phyloP scores from a whole-genome alignment of 2,888 invertebrate species.

The Bimastos eiseni region DNA sequence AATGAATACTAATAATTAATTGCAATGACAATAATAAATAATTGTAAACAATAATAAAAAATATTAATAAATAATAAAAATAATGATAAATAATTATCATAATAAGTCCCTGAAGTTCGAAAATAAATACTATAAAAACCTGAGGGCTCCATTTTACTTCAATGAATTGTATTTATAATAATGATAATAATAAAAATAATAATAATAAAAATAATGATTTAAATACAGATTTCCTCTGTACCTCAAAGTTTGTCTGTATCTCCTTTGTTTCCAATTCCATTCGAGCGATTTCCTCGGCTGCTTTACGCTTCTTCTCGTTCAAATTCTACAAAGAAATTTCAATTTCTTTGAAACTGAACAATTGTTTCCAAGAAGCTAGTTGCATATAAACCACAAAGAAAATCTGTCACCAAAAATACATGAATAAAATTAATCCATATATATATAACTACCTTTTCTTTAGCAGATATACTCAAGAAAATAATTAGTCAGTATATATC shows the following conservation, averaged over 20 bases:
- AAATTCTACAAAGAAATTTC: slow-evolving; percentile 49
- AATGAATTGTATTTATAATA: too few species aligned
- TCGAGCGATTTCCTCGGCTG: slow-evolving; percentile 52
- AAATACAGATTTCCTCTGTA: slow-evolving; percentile 38
- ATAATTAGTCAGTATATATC: too few species aligned
- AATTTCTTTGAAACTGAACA: not conserved
- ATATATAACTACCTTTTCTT: too few species aligned
- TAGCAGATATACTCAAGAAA: too few species aligned
- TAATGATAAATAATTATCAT: not conserved
- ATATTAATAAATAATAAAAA: not conserved
- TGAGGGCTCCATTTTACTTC: too few species aligned
- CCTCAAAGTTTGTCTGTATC: slow-evolving; percentile 53
- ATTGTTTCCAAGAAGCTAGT: not conserved
- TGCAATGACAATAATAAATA: too few species aligned
- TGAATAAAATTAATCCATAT: too few species aligned
- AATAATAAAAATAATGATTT: not conserved
- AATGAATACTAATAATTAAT: too few species aligned
- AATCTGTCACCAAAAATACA: not conserved
- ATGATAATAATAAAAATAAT: too few species aligned
- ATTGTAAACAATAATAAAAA: too few species aligned
- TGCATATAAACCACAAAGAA: not conserved
- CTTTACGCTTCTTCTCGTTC: slow-evolving; percentile 55
- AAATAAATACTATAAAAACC: too few species aligned
- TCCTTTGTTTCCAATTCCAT: slow-evolving; percentile 57
- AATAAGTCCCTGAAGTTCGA: not conserved